These are phyloP conservation scores for Clamator glandarius DNA, from an alignment of 2,797 vertebrate genomes.

Conservation along the genomic window DNA sequence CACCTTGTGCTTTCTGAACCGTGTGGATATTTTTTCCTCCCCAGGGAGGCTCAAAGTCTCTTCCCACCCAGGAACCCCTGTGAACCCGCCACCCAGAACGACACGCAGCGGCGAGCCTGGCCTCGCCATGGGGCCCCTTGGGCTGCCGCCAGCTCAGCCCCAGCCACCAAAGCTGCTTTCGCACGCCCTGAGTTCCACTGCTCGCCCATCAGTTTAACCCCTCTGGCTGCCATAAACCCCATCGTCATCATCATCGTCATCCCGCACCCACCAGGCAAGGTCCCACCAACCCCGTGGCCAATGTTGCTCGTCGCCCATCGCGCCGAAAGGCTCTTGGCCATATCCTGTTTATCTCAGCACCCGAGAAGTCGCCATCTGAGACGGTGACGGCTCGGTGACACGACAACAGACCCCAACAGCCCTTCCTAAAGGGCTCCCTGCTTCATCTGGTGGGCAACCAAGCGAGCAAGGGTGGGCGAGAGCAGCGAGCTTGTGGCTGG, in stretches of 20 bases:
- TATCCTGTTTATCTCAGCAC: fast-evolving
- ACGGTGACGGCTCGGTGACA: fast-evolving
- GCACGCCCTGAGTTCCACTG: neutral
- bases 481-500: neutral
- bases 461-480: neutral
- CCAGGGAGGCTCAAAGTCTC: neutral
- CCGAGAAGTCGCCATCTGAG: neutral
- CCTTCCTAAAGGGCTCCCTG: neutral
- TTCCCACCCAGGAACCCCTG: too few relatives aligned
- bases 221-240: neutral
- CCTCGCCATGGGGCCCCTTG: fast-evolving
- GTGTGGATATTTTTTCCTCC: fast-evolving
- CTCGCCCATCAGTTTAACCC: fast-evolving
- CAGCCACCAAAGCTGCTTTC: fast-evolving
- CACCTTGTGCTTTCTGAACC: neutral
- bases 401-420: fast-evolving
- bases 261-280: neutral
- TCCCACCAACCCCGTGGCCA: neutral
- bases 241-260: too few relatives aligned
- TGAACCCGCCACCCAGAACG: neutral
- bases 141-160: neutral
- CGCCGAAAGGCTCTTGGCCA: neutral
- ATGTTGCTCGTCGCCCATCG: fast-evolving
- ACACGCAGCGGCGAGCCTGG: fast-evolving
- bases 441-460: too few relatives aligned